These are phyloP conservation scores for Eueremaeus valkanovi DNA, from an alignment of 2,888 invertebrate genomes.

Conservation along the genomic window DNA sequence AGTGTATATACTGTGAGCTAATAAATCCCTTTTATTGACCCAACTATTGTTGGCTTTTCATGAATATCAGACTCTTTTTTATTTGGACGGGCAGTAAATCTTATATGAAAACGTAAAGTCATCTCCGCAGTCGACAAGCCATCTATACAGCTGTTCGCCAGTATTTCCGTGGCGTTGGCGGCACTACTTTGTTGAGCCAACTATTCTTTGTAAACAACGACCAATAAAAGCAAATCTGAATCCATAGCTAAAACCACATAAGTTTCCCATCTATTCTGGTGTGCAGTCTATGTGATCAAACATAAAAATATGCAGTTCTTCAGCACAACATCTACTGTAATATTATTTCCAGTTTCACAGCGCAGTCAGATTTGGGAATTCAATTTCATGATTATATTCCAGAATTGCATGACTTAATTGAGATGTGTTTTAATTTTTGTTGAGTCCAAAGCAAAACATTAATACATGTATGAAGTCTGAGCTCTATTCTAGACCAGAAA, in stretches of 20 bases:
- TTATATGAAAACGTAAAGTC: constrained; percentile 10
- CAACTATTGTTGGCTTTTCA: constrained; percentile 32
- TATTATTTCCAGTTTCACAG: too few species aligned
- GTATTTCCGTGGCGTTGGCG: constrained; percentile 8
- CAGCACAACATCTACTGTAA: too few species aligned
- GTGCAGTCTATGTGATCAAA: constrained; percentile 6
- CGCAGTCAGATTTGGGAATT: too few species aligned
- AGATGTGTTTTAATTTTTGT: too few species aligned
- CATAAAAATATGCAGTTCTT: too few species aligned
- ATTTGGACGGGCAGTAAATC: constrained; percentile 19
- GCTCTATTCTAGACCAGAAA: too few species aligned
- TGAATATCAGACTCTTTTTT: constrained; percentile 18
- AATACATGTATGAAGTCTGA: too few species aligned
- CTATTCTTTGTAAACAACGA: constrained; percentile 7
- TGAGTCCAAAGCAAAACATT: too few species aligned
- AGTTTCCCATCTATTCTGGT: background rate
- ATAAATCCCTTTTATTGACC: constrained; percentile 36
- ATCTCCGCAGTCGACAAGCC: background rate
- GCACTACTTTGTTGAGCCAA: constrained; percentile 7
- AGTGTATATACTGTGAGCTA: background rate
- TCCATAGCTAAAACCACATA: constrained; percentile 13
- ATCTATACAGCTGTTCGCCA: constrained; percentile 22
- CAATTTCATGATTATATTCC: too few species aligned
- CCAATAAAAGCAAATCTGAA: constrained; percentile 1
- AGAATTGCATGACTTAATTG: too few species aligned